Evolutionary conservation across 2,888 invertebrate species (phyloP), one percentile per base, ranked within the genome.

Genomic region (Limnephilus auricula): DNA sequence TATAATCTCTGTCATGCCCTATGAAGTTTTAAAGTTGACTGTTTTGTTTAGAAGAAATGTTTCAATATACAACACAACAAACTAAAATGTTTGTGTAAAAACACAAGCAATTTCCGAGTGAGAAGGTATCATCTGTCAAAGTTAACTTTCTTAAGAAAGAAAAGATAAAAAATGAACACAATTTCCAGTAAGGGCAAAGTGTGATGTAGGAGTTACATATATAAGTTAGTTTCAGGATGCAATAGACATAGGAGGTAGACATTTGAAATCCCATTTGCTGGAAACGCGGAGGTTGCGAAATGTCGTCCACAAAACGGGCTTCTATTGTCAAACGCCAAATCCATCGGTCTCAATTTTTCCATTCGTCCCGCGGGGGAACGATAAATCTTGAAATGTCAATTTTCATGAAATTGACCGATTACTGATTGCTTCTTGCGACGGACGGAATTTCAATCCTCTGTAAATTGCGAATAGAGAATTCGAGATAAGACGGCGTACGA

Each of bases 341-440:
- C 78, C 87, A 87, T 87, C 87, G 78, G 34, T 87, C 87, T 87
- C 87, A 65, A 87, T 87, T 87, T 87, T 87, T 87, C 87, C 78
- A 87, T 87, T 87, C 78, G 87, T 87, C 87, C 87, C 87, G 4
- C 34, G 65, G 78, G 78, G 78, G 18, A 40, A 89, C 40, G 89
- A 89, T 89, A 89, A 80, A 89, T 89, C 89, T 89, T 80, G 30
- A 37, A 31, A 30, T 79, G 89, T 89, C 89, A 89, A 89, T 79
- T 89, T 89, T 45, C 89, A 80, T 79, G 89, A 89, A 89, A 89
- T 89, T 80, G 89, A 89, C 80, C 89, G 89, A 89, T 89, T 89
- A 89, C 80, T 40, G 80, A 89, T 79, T 89, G 89, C 78, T 37
- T 78, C 37, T 84, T n/a, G 45, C 30, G 82, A 82, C 65, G 65